Evolutionary conservation across 2,113 vertebrate species (phyloP).

Genomic region (Cromileptes altivelis): DNA sequence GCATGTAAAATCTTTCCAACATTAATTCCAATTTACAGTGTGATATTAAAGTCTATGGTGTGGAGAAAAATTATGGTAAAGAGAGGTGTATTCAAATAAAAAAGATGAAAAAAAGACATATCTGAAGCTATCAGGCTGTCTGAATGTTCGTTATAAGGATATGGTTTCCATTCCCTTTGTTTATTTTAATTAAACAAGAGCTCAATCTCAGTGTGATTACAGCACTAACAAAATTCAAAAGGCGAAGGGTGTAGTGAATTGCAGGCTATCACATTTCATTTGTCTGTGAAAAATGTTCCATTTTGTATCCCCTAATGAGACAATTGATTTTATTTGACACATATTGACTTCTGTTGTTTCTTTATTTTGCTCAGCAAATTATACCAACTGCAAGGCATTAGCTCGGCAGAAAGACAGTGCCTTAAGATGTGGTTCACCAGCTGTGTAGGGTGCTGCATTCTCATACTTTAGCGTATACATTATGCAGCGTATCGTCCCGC

Average conservation of each 20-base stretch:
- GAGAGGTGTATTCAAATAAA: neutral
- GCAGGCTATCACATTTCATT: constrained; percentile 41
- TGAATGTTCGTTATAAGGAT: neutral
- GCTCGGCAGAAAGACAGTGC: constrained; percentile 3
- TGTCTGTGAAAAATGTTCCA: constrained; percentile 52
- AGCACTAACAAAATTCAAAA: constrained; percentile 31
- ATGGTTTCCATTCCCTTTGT: constrained; percentile 12
- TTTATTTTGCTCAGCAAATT: constrained; percentile 62
- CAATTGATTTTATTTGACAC: constrained; percentile 71
- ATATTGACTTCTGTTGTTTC: constrained; percentile 66
- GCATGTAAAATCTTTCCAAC: neutral
- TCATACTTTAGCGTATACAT: constrained; percentile 45
- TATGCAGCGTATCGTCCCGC: constrained; percentile 43
- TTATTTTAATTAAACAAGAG: constrained; percentile 50
- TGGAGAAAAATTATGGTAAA: neutral
- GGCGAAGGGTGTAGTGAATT: constrained; percentile 26
- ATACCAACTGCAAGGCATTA: constrained; percentile 18
- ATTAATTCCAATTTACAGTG: neutral
- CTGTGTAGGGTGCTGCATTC: constrained; percentile 49
- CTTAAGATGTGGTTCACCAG: constrained; percentile 47
- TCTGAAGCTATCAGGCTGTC: constrained; percentile 10
- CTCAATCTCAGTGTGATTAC: constrained; percentile 30
- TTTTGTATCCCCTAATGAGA: constrained; percentile 59
- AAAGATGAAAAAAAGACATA: neutral
- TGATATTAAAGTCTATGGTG: neutral